A percentile compares a stretch with the other conserved stretches of the same genome.
Conservation (phyloP, 1,140 invertebrate species). For the Drosophila asahinai region DNA sequence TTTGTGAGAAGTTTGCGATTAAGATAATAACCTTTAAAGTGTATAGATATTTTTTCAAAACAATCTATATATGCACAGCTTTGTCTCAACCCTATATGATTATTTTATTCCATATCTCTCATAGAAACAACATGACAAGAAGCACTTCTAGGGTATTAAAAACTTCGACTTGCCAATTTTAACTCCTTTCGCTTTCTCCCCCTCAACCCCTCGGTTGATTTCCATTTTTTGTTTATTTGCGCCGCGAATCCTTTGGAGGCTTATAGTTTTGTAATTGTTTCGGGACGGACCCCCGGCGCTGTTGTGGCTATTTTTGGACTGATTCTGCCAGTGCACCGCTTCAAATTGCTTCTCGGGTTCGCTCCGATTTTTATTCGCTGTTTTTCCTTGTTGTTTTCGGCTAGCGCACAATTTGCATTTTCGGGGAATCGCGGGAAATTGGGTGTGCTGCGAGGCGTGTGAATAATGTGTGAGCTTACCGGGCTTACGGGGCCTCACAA, state of each 20-base stretch:
- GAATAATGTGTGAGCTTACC: conserved; percentile 81
- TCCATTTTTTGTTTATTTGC: conserved; percentile 69
- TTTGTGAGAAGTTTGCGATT: neutral
- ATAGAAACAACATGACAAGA: neutral
- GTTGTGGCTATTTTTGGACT: conserved; percentile 67
- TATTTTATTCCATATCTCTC: too few relatives aligned
- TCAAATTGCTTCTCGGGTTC: conserved; percentile 64
- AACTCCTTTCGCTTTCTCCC: neutral
- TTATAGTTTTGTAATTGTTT: conserved; percentile 84
- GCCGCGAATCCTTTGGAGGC: conserved; percentile 70
- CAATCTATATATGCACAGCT: too few relatives aligned
- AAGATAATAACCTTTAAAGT: too few relatives aligned
- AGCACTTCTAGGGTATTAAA: neutral
- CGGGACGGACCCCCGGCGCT: conserved; percentile 25
- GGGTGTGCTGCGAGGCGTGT: conserved; percentile 73
- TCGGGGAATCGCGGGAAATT: conserved; percentile 58
- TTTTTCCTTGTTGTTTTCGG: conserved; percentile 18
- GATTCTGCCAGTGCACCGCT: conserved; percentile 42
- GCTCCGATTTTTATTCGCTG: conserved; percentile 6
- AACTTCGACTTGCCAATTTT: neutral
- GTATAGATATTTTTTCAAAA: too few relatives aligned
- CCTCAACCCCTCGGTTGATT: conserved; percentile 16
- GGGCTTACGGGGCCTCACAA: conserved; percentile 33
- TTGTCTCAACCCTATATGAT: too few relatives aligned
- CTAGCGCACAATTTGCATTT: conserved; percentile 73